phyloP scores from a whole-genome alignment of 2,888 invertebrate genomes.

The Stegana nigrithorax region DNA sequence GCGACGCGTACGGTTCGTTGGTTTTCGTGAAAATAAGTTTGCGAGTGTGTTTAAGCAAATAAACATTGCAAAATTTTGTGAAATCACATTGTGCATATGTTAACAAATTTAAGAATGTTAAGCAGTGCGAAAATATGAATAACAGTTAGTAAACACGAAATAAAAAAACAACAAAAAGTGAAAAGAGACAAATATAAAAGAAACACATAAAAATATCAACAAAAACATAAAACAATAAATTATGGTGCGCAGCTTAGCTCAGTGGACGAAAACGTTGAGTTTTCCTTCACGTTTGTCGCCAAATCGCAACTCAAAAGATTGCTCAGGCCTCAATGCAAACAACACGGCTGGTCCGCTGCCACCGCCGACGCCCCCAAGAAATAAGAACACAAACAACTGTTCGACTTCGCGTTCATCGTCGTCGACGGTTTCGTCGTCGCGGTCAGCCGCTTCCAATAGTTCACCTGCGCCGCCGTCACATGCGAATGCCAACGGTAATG shows the following conservation, averaged over 20 bases:
- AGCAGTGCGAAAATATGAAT: slow-evolving; percentile 3
- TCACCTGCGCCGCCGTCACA: slow-evolving; percentile 65
- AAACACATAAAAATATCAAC: slow-evolving; percentile 20
- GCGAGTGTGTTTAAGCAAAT: slow-evolving; percentile 19
- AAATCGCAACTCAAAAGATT: slow-evolving; percentile 81
- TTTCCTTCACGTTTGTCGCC: slow-evolving; percentile 88
- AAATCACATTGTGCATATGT: slow-evolving; percentile 28
- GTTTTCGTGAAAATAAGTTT: slow-evolving; percentile 23
- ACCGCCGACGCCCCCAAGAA: slow-evolving; percentile 74
- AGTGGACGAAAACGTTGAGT: slow-evolving; percentile 92
- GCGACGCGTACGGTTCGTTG: slow-evolving; percentile 51
- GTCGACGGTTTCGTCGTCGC: slow-evolving; percentile 65
- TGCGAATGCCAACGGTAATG: too few relatives aligned
- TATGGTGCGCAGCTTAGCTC: slow-evolving; percentile 89
- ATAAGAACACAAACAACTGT: slow-evolving; percentile 70
- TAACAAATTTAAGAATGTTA: background rate
- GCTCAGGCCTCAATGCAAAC: slow-evolving; percentile 72
- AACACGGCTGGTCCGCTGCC: slow-evolving; percentile 60
- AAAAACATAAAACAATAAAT: slow-evolving; percentile 35
- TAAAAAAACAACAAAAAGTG: slow-evolving; percentile 7
- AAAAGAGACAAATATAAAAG: slow-evolving; percentile 1
- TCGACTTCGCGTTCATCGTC: slow-evolving; percentile 70
- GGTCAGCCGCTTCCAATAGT: slow-evolving; percentile 52
- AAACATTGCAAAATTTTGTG: slow-evolving; percentile 35
- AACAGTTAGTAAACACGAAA: background rate